phyloP scores from a whole-genome alignment of 2,888 invertebrate genomes.

The Ischnus inquisitorius region DNA sequence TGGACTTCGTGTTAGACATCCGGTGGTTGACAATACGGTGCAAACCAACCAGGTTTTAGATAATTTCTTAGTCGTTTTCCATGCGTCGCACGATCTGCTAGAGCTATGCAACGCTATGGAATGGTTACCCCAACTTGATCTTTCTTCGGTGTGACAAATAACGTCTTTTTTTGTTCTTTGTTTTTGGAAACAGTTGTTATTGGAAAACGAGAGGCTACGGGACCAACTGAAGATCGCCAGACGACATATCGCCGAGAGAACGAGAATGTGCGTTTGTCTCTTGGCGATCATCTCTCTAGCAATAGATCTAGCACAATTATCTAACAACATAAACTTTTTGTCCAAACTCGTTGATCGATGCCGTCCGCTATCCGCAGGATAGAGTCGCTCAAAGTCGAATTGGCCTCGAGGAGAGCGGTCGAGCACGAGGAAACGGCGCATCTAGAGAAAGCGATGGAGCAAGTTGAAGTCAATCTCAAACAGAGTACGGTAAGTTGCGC shows the following conservation, averaged over 20 bases:
- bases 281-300: no score
- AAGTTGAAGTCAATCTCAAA: conserved; percentile 88
- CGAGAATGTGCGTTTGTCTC: conserved; percentile 80
- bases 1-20: no score
- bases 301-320: background rate
- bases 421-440: conserved; percentile 87
- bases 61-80: no score
- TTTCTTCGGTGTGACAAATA: no score
- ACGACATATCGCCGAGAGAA: conserved; percentile 87
- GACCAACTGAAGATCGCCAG: conserved; percentile 87
- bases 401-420: conserved; percentile 86
- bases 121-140: no score
- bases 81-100: no score
- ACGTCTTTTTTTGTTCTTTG: conserved; percentile 20
- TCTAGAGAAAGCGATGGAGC: conserved; percentile 87
- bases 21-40: no score
- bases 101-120: no score
- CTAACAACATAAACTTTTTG: background rate
- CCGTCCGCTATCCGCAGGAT: conserved; percentile 81
- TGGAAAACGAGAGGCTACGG: conserved; percentile 86
- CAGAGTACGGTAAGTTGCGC: conserved; percentile 87
- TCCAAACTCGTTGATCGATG: conserved; percentile 17
- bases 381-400: conserved; percentile 86
- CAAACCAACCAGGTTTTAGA: no score
- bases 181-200: conserved; percentile 76